Evolutionary conservation across 2,113 vertebrate genomes (phyloP), one percentile per base, ranked within the genome.

Genomic region (Gracilinanus agilis): DNA sequence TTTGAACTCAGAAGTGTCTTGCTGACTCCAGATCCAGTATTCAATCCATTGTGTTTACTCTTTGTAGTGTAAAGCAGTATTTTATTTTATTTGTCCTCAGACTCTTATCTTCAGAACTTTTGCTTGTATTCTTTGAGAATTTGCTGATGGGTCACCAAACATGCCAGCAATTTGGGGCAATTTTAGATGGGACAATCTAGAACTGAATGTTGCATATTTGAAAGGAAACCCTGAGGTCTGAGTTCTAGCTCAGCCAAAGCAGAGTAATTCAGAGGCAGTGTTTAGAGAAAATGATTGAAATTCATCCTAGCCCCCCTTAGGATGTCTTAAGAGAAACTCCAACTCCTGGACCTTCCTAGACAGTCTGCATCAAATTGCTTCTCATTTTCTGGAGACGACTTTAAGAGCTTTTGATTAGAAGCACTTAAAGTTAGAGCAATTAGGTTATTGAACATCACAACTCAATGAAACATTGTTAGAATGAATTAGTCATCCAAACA

Each of bases 351-450:
- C 49, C 49, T 49, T 49, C 49, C 49, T 3, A 49, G 49, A 49
- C 49, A 49, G 49, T 49, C 34, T 83, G n/a, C 19, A 23, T 54
- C 53, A 49, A 90, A 49, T 40, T 56, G 90, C 89, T 49, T 93
- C 67, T 61, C 53, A 53, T 95, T 95, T 91, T 25, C 54, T 34
- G 44, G 53, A 75, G 49, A 29, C 90, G 40, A 44, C 58, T 97
- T 61, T 90, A 56, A 53, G 91, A 94, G 96, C 96, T 96, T 95
- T 90, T 56, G 90, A 96, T 93, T 94, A 92, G 91, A 95, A 83
- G 56, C 88, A 94, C 90, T 97, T 97, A 94, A 96, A 96, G 94
- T 92, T 49, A 67, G 54, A 94, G 34, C 95, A 44, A 95, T 96
- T 75, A 96, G 24, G 23, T 95, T 91, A 95, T 90, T 93, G 88